phyloP scores from a whole-genome alignment of 2,888 invertebrate species.

The Dynastes hyllus region DNA sequence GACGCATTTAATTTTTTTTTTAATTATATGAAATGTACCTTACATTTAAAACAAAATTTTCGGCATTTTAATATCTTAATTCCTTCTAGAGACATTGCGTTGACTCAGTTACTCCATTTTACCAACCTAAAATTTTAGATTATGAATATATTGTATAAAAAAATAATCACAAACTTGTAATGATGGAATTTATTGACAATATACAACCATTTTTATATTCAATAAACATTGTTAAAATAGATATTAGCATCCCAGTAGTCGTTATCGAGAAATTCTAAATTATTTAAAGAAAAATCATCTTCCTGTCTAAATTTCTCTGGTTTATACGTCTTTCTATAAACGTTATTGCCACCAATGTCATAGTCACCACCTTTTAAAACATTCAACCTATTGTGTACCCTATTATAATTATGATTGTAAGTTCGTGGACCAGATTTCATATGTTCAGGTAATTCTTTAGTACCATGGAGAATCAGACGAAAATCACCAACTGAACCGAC shows the following conservation, averaged over 20 bases:
- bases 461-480: constrained; percentile 78
- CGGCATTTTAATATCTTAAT: too few species aligned
- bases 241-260: constrained; percentile 42
- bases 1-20: too few species aligned
- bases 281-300: constrained; percentile 1
- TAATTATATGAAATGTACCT: too few species aligned
- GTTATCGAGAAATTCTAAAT: constrained; percentile 39
- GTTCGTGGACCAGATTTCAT: constrained; percentile 74
- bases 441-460: constrained; percentile 77
- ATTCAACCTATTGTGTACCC: constrained; percentile 50
- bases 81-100: too few species aligned
- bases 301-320: neutral
- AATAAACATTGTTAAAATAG: constrained; percentile 30
- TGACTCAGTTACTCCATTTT: too few species aligned
- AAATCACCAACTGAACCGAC: constrained; percentile 54
- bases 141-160: too few species aligned
- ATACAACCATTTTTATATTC: neutral
- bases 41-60: too few species aligned
- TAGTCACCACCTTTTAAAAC: constrained; percentile 32
- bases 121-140: too few species aligned
- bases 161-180: neutral
- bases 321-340: neutral
- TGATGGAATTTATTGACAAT: neutral
- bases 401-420: constrained; percentile 74
- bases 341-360: neutral